Evolutionary conservation across 2,888 invertebrate species (phyloP).

Genomic region (Pogonocherus hispidulus): DNA sequence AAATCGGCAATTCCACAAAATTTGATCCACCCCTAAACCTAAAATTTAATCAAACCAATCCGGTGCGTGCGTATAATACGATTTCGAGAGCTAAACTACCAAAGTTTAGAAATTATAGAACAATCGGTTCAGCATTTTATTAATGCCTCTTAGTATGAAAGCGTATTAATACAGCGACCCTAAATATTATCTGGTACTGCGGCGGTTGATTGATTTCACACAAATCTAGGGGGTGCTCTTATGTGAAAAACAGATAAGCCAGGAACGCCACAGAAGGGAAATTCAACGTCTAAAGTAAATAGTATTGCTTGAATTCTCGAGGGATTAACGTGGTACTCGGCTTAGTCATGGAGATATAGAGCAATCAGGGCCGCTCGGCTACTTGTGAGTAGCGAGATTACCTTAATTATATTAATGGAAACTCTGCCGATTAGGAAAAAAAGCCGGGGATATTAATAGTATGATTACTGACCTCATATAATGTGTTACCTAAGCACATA

Average conservation of each 20-base stretch:
- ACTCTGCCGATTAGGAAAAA: background rate
- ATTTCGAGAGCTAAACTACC: constrained; percentile 7
- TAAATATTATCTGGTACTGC: constrained; percentile 50
- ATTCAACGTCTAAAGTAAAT: constrained; percentile 63
- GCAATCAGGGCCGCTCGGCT: constrained; percentile 38
- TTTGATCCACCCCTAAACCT: background rate
- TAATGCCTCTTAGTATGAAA: constrained; percentile 25
- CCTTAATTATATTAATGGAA: background rate
- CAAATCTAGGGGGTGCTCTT: constrained; percentile 57
- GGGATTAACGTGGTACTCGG: constrained; percentile 61
- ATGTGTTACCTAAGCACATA: too few species aligned
- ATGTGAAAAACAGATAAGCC: constrained; percentile 63
- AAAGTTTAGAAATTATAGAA: constrained; percentile 30
- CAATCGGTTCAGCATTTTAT: constrained; percentile 35
- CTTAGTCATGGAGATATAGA: constrained; percentile 55
- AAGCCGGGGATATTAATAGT: background rate
- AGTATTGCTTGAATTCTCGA: constrained; percentile 62
- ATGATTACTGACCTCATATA: background rate
- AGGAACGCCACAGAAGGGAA: constrained; percentile 52
- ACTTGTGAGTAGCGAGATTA: background rate
- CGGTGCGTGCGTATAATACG: background rate
- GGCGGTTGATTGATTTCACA: constrained; percentile 55
- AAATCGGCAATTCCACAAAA: too few species aligned
- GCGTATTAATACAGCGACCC: constrained; percentile 42
- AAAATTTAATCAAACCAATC: background rate